Conservation (phyloP, 2,888 invertebrate species). For the Sericinus montela region DNA sequence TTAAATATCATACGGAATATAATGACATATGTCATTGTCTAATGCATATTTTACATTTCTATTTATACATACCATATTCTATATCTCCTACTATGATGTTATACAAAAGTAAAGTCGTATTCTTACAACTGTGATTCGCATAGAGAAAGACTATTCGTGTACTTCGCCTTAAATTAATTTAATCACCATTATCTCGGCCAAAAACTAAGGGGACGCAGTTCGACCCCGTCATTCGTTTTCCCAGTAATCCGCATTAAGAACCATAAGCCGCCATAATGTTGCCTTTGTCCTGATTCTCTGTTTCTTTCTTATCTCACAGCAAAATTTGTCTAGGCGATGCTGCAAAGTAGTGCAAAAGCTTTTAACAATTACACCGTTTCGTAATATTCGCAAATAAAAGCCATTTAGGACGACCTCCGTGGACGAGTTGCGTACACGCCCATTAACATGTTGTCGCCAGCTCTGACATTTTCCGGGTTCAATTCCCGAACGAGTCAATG, state of each 20-base stretch:
- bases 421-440: too few relatives aligned
- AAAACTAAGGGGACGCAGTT: conserved; percentile 51
- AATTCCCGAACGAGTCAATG: too few relatives aligned
- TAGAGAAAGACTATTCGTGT: conserved; percentile 8
- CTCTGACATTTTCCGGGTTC: too few relatives aligned
- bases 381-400: conserved; percentile 10
- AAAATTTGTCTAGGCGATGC: conserved; percentile 76
- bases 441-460: too few relatives aligned
- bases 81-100: too few relatives aligned
- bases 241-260: conserved; percentile 63
- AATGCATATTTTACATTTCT: too few relatives aligned
- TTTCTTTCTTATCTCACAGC: conserved; percentile 73
- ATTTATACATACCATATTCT: too few relatives aligned
- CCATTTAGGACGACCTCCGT: too few relatives aligned
- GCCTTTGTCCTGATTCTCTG: conserved; percentile 65
- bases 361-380: conserved; percentile 39
- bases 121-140: too few relatives aligned
- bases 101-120: too few relatives aligned
- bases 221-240: conserved; percentile 51
- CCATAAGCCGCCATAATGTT: conserved; percentile 58
- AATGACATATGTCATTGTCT: too few relatives aligned
- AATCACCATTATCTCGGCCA: conserved; percentile 58
- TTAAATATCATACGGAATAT: too few relatives aligned
- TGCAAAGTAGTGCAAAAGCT: conserved; percentile 59
- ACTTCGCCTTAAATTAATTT: conserved; percentile 53